Base-by-base conservation (phyloP, 2,888 invertebrate species). In the Drosophila leonis region DNA sequence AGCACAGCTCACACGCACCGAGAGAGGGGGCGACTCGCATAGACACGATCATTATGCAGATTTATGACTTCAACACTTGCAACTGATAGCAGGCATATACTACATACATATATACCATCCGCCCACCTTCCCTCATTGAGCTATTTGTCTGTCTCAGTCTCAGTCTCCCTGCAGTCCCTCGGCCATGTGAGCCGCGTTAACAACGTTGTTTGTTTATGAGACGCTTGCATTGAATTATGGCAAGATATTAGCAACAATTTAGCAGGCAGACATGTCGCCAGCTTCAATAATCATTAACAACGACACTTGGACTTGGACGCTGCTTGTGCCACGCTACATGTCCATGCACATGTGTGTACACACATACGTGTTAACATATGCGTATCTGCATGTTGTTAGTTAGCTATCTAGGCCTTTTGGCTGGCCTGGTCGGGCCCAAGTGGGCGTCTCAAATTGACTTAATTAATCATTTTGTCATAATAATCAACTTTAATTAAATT, bases 51-150 rank as follows among this genome's bases (percentile, higher is more conserved):
- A 74, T 87, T 83, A 89, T 89, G 76, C 71, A 80, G 88, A 86
- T 86, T 86, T 90, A 86, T 88, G 85, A 75, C 88, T 88, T 90
- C 86, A 85, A 85, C 85, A 90, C 88, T 88, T 86, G 86, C 74
- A 76, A 85, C 72, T 88, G 90, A 88, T 80, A 78, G 44, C 44
- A 13, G 44, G 24, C 44, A 44, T 24, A 18, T 41, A 18, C 8
- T 37, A 37, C 7, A 7, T 13, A 37, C 12, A 15, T 3, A 4
- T 12, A 12, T 8, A 44, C 80, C 35, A 15, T 27, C 51, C 37
- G 27, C 29, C 13, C 18, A 31, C 2, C 31, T 35, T 20, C 27
- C 13, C 46, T 15, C 37, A 15, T 13, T 4, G 8, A 39, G 18
- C 20, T 42, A 12, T 42, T 42, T 41, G 41, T 18, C 42, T 20